Evolutionary conservation across 2,888 invertebrate species (phyloP).

Genomic region (Chelonus formosanus): DNA sequence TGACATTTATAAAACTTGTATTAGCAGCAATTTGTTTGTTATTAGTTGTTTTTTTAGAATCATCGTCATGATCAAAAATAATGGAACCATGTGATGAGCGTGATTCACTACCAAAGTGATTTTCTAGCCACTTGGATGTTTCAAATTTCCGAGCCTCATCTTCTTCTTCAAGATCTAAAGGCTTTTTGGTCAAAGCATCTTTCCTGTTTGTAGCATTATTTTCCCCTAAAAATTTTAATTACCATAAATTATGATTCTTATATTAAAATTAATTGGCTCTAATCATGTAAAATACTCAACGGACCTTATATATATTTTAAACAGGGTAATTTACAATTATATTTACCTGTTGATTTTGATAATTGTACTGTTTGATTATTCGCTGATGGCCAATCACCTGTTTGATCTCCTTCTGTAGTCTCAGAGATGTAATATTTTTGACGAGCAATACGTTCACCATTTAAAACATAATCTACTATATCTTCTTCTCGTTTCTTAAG

Average conservation of each 20-base stretch:
- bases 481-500: conserved; percentile 82
- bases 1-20: conserved; percentile 80
- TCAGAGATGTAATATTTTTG: conserved; percentile 84
- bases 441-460: conserved; percentile 81
- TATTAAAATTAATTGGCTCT: neutral
- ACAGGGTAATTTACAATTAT: no score
- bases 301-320: no score
- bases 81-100: conserved; percentile 79
- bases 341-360: no score
- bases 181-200: conserved; percentile 82
- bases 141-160: conserved; percentile 89
- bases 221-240: no score
- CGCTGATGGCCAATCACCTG: conserved; percentile 65
- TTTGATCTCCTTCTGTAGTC: conserved; percentile 81
- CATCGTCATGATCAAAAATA: conserved; percentile 73
- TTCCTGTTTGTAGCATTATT: conserved; percentile 70
- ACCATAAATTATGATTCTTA: neutral
- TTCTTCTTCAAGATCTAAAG: conserved; percentile 86
- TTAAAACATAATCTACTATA: conserved; percentile 83
- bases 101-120: conserved; percentile 89
- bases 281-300: neutral
- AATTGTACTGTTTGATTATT: conserved; percentile 36
- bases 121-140: conserved; percentile 90
- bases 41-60: conserved; percentile 56
- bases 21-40: conserved; percentile 67